Conservation (phyloP, 1,140 invertebrate genomes). For the Arion vulgaris region DNA sequence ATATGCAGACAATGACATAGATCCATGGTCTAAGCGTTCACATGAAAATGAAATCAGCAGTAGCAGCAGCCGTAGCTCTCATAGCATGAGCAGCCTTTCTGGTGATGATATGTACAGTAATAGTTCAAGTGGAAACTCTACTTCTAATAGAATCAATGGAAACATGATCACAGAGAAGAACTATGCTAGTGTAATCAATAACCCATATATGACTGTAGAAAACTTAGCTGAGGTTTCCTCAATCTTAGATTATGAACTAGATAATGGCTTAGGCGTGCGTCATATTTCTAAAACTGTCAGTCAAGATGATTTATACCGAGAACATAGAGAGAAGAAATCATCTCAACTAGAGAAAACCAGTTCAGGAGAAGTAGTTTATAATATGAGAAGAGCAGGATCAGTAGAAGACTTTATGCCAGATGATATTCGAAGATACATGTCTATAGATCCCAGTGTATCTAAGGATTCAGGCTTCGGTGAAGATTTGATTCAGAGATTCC, state of each 20-base stretch:
- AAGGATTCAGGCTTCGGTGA: slow-evolving; percentile 41
- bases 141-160: too few relatives aligned
- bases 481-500: slow-evolving; percentile 28
- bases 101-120: neutral
- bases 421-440: slow-evolving; percentile 45
- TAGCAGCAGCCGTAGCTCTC: neutral
- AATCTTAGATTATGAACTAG: neutral
- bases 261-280: neutral
- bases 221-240: slow-evolving; percentile 24
- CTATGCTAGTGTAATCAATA: slow-evolving; percentile 21
- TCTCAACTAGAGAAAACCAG: neutral
- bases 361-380: slow-evolving; percentile 26
- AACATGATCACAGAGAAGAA: neutral
- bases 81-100: neutral
- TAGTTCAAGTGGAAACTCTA: neutral
- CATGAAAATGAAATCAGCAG: neutral
- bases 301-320: slow-evolving; percentile 23
- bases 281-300: slow-evolving; percentile 36
- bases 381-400: slow-evolving; percentile 37
- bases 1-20: neutral
- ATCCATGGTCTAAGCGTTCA: neutral
- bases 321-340: neutral
- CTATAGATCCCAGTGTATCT: slow-evolving; percentile 38
- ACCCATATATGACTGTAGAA: slow-evolving; percentile 34
- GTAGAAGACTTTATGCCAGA: slow-evolving; percentile 50